These are phyloP conservation scores for Montipora cactus DNA, from an alignment of 64 coral and sea anemone genomes.

Conservation along the genomic window DNA sequence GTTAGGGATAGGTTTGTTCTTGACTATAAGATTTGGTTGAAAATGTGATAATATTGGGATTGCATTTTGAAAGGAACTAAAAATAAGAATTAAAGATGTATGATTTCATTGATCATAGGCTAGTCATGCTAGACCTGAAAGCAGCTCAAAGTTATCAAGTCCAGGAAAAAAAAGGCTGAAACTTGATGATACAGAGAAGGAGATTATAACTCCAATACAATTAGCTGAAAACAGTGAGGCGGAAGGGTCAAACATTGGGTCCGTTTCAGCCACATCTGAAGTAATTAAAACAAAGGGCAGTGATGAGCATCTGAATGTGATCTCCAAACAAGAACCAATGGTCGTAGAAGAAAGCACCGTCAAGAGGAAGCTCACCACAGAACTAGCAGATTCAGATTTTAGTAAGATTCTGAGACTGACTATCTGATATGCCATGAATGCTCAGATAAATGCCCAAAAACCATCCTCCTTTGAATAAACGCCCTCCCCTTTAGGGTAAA, in stretches of 20 bases:
- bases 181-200: conserved; percentile 5
- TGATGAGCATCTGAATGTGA: no score
- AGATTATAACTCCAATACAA: not conserved
- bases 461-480: no score
- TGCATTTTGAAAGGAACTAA: not conserved
- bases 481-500: no score
- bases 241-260: not conserved
- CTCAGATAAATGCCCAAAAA: no score
- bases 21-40: not conserved
- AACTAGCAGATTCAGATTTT: not conserved
- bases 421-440: no score
- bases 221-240: not conserved
- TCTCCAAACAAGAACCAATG: not conserved
- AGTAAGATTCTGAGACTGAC: not conserved
- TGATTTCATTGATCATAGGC: not conserved
- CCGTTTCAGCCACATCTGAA: not conserved
- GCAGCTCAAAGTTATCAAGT: not conserved
- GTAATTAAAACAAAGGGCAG: not conserved
- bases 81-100: not conserved
- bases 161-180: conserved; percentile 37
- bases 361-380: not conserved
- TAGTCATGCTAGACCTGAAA: conserved; percentile 1
- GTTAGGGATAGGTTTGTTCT: not conserved
- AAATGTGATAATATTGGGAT: not conserved
- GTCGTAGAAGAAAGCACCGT: not conserved